Evolutionary conservation across 2,113 vertebrate genomes (phyloP).

Genomic region (Atrichornis clamosus): DNA sequence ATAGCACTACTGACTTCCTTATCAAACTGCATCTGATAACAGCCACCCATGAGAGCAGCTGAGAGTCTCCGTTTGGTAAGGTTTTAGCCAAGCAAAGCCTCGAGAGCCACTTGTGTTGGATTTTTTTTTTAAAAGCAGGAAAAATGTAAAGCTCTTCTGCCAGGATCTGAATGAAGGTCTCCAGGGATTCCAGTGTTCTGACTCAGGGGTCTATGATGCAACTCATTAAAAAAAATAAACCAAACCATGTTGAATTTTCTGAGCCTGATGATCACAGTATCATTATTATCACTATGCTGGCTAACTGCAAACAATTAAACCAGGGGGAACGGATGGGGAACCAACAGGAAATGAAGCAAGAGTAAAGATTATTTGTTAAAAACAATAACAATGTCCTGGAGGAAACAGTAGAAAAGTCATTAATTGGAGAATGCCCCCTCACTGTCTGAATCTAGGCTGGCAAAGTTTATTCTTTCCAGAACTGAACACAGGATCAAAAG

Average conservation of each 20-base stretch:
- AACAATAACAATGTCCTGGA: not conserved
- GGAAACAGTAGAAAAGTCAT: not conserved
- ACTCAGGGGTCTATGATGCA: not conserved
- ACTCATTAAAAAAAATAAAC: not conserved
- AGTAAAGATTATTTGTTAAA: not conserved
- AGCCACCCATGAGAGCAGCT: fast-evolving
- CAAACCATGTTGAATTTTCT: not conserved
- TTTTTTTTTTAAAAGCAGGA: not conserved
- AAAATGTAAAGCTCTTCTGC: not conserved
- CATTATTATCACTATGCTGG: not conserved
- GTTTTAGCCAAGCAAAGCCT: not conserved
- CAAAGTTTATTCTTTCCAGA: not conserved
- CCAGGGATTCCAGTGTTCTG: not conserved
- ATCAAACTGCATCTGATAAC: not conserved
- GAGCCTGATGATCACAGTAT: not conserved
- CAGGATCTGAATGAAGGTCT: not conserved
- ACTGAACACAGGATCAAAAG: not conserved
- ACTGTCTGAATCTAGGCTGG: not conserved
- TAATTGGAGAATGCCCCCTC: not conserved
- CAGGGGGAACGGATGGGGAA: not conserved
- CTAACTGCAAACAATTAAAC: not conserved
- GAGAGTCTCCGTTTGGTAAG: not conserved
- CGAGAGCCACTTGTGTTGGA: not conserved
- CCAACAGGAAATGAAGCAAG: not conserved
- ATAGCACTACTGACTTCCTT: not conserved